phyloP scores from a whole-genome alignment of 2,797 vertebrate genomes.

The Urophycis tenuis region DNA sequence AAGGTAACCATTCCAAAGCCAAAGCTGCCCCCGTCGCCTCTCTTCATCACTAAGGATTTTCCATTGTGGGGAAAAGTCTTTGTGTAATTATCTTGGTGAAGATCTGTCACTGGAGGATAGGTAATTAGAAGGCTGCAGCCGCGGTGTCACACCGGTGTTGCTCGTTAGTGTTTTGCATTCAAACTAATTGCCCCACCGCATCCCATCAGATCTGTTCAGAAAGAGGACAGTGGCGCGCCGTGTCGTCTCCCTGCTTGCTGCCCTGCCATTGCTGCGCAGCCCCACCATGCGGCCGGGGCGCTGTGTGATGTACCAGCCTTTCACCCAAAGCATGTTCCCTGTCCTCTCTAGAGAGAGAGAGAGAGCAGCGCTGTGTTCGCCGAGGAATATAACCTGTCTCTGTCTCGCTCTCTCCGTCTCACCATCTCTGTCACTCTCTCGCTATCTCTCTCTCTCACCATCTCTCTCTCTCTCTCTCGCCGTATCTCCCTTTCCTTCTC shows the following conservation, averaged over 20 bases:
- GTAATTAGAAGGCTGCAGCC: neutral
- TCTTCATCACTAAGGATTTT: neutral
- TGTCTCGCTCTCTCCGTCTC: too few species aligned
- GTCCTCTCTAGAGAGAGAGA: constrained; percentile 2
- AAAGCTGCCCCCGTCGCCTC: neutral
- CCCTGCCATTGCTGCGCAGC: neutral
- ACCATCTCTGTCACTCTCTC: too few species aligned
- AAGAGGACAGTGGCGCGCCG: neutral
- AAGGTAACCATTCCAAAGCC: neutral
- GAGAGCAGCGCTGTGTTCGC: neutral
- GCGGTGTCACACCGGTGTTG: neutral
- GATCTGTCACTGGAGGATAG: neutral
- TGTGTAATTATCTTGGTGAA: neutral
- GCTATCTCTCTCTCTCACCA: neutral
- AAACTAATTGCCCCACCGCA: neutral
- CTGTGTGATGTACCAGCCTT: constrained; percentile 23
- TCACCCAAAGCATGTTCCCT: constrained; percentile 41
- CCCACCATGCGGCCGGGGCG: neutral
- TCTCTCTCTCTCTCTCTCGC: neutral
- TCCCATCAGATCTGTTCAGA: neutral
- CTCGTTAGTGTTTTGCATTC: neutral
- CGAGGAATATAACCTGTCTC: neutral
- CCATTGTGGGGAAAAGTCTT: neutral
- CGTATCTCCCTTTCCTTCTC: too few species aligned
- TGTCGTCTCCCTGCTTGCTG: constrained; percentile 12